These are phyloP conservation scores for Dryobates pubescens DNA, from an alignment of 2,797 vertebrate species.

Conservation along the genomic window DNA sequence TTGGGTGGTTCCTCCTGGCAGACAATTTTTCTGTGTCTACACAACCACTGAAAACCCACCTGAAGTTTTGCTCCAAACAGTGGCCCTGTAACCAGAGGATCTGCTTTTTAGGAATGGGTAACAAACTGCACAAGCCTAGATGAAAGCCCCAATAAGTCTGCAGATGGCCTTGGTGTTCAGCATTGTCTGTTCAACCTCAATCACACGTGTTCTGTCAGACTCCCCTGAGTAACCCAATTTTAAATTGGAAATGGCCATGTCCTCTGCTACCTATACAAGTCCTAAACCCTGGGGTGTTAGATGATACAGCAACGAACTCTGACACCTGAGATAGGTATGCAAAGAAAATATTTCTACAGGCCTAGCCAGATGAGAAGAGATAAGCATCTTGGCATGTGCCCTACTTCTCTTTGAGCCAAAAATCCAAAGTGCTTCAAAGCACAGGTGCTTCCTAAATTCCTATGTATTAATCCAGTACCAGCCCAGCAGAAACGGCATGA, in stretches of 20 bases:
- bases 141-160: neutral
- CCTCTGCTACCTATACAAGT: neutral
- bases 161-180: neutral
- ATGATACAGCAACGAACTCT: neutral
- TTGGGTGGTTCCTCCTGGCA: neutral
- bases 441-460: neutral
- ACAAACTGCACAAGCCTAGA: neutral
- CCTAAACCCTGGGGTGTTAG: neutral
- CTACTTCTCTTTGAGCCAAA: neutral
- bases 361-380: neutral
- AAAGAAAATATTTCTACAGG: neutral
- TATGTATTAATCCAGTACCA: neutral
- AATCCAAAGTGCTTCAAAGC: neutral
- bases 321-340: neutral
- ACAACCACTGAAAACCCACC: neutral
- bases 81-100: neutral
- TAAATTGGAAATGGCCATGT: neutral
- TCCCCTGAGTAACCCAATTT: neutral
- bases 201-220: neutral
- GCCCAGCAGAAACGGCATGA: neutral
- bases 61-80: neutral
- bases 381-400: neutral
- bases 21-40: neutral
- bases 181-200: neutral
- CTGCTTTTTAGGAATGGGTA: neutral